Evolutionary conservation across 2,797 vertebrate genomes (phyloP), one percentile per base, ranked within the genome.

Genomic region (Strix occidentalis): DNA sequence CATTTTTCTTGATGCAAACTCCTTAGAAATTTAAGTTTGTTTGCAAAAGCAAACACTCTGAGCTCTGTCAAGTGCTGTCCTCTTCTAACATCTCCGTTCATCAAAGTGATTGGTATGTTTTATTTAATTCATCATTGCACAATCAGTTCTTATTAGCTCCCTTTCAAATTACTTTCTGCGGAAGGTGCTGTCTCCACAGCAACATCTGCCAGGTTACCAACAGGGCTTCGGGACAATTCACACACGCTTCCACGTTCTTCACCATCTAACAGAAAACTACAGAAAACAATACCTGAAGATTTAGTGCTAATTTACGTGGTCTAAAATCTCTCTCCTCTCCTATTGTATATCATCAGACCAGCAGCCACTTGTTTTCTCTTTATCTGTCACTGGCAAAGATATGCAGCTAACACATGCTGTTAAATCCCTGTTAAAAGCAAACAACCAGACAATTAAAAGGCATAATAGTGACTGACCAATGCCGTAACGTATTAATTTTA

Each of bases 101-200:
- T 84, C 51, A 54, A 87, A 93, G 56, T 61, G 83, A 97, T 72
- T 86, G 88, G 37, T 84, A 89, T n/a, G 19, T 35, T 94, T 89
- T 89, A 87, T 79, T 91, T 78, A 45, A 71, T 76, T 69, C 29
- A 45, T 21, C 28, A 86, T 5, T 81, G 83, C 57, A 78, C 26
- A 78, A 69, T 57, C 43, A 41, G 41, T 19, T 75, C 28, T 35
- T 83, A 58, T 25, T 53, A 56, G 39, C 15, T 80, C 37, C 33
- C 35, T 50, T 89, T 85, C 51, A 85, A 57, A 70, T 50, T 3
- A 77, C 45, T 68, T 84, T 79, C 66, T 66, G 41, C 43, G 43
- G 66, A 84, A 74, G 70, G 89, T 53, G 12, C 48, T 74, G 51
- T 87, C 46, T 65, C 83, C 83, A 90, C 84, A 91, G 81, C 77